Conservation (phyloP, 2,113 vertebrate species). For the Callionymus lyra region DNA sequence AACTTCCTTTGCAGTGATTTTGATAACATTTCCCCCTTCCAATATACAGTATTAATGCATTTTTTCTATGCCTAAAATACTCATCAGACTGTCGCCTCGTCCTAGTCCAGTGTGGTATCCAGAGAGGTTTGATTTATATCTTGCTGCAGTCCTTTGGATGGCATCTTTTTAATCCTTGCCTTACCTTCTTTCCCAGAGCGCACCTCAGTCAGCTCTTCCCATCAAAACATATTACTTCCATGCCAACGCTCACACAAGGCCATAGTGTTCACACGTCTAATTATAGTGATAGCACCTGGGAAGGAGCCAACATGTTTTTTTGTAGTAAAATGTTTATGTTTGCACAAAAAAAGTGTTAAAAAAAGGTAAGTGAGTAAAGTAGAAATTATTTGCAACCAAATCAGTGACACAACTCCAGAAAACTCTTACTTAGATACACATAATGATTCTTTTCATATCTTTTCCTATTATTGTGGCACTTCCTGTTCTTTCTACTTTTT, state of each 20-base stretch:
- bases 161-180: constrained; percentile 42
- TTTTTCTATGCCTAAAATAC: constrained; percentile 20
- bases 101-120: constrained; percentile 36
- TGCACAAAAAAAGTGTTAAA: neutral
- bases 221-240: constrained; percentile 52
- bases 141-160: constrained; percentile 53
- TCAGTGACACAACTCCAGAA: neutral
- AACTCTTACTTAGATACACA: too few species aligned
- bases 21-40: neutral
- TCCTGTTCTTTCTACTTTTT: too few species aligned
- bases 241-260: constrained; percentile 20
- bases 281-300: constrained; percentile 9
- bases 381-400: neutral
- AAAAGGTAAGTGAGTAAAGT: neutral
- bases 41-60: constrained; percentile 42
- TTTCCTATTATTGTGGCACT: too few species aligned
- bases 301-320: neutral
- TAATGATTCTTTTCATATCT: too few species aligned
- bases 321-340: neutral
- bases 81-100: constrained; percentile 20
- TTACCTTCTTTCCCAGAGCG: constrained; percentile 35
- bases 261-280: constrained; percentile 1
- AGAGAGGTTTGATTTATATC: constrained; percentile 60
- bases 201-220: constrained; percentile 27
- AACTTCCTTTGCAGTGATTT: neutral